Base-by-base conservation (phyloP, 2,797 vertebrate species). In the Liasis olivaceus region DNA sequence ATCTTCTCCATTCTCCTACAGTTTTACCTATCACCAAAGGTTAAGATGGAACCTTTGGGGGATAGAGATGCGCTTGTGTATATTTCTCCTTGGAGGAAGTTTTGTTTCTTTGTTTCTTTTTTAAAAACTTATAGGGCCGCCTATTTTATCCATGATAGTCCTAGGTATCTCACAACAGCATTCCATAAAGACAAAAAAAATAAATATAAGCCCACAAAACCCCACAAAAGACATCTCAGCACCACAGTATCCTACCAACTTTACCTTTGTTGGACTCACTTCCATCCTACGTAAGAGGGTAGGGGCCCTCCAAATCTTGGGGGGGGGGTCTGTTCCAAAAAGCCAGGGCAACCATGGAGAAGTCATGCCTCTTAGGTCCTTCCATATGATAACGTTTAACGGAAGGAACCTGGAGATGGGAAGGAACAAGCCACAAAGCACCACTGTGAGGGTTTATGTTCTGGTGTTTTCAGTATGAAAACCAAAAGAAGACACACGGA, bases 381-480 rank as follows among this genome's bases (percentile, higher is more conserved):
- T 31, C 17, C 17, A 17, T 3, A 9, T 2, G 31, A 17, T 20
- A 47, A 47, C 36, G 24, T 47, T 47, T 47, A 81, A 12, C 1
- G 3, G 72, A 24, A 24, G 20, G 20, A 20, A 24, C 1, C 36
- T 20, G 24, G 4, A 47, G 20, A 20, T 47, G 3, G 9, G 36
- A 81, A 81, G 47, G 36, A 47, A 24, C 20, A 47, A 47, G 20
- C 36, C 24, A 4, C 20, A 47, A 47, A 1, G 9, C 36, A 47
- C 72, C 72, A 12, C 9, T 1, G 9, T 86, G 81, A 56, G 54
- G n/a, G 28, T 84, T 51, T 64, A 11, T 26, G 1, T 58, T 42
- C 81, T 22, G 54, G n/a, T 26, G 22, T 17, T 22, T 47, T 56
- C 89, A 98, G 98, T 98, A 97, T 0, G 98, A 98, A 90, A 97